Percentiles rank a stretch among this genome's conserved stretches.
These are phyloP conservation scores for Lordiphosa mommai DNA, from an alignment of 1,140 invertebrate genomes.

Conservation along the genomic window DNA sequence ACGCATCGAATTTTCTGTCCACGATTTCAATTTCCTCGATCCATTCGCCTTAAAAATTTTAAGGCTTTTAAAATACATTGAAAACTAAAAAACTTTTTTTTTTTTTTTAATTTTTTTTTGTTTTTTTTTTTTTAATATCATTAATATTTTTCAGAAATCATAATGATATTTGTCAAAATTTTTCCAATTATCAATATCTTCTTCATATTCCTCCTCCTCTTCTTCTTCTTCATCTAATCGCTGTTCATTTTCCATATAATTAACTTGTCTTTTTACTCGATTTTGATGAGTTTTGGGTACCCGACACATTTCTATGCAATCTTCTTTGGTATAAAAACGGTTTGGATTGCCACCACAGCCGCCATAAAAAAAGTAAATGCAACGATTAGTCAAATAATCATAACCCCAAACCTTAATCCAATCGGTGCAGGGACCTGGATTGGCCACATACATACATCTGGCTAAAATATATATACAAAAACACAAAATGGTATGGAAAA, in stretches of 20 bases:
- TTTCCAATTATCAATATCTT: constrained; percentile 32
- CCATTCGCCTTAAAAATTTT: neutral
- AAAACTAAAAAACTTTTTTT: too few species aligned
- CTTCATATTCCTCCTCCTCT: constrained; percentile 31
- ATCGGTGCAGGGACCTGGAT: constrained; percentile 29
- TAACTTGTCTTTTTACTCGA: constrained; percentile 4
- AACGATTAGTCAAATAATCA: constrained; percentile 49
- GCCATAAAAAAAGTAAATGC: constrained; percentile 45
- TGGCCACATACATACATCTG: constrained; percentile 37
- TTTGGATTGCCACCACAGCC: constrained; percentile 60
- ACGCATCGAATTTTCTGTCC: too few species aligned
- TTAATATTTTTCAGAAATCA: constrained; percentile 33
- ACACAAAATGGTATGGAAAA: too few species aligned
- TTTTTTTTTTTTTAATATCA: too few species aligned
- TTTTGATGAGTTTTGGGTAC: constrained; percentile 3
- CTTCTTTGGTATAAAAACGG: constrained; percentile 33
- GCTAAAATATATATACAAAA: neutral
- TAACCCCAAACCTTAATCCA: constrained; percentile 42
- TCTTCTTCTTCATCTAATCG: neutral
- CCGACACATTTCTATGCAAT: constrained; percentile 32
- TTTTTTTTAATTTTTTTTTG: too few species aligned
- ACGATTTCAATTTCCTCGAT: too few species aligned
- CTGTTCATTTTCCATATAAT: neutral
- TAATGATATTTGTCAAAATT: constrained; percentile 16
- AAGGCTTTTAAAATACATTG: too few species aligned